Conservation (phyloP, 2,888 invertebrate species). For the Sepiola atlantica region DNA sequence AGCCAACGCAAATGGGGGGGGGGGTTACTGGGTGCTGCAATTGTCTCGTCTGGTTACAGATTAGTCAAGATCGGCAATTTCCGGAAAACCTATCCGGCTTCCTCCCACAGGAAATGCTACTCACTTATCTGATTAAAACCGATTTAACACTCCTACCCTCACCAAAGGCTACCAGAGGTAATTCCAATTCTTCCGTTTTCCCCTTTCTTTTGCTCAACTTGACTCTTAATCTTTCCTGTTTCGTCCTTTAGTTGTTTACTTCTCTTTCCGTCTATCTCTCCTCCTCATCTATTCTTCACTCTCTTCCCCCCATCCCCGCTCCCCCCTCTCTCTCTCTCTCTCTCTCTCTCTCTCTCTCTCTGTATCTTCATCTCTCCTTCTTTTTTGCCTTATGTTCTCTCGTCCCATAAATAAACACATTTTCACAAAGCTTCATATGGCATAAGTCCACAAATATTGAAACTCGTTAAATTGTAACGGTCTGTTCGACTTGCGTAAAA, state of each 20-base stretch:
- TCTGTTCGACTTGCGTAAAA: too few species aligned
- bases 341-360: not conserved
- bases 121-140: not conserved
- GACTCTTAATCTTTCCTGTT: not conserved
- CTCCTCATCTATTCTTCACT: too few species aligned
- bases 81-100: not conserved
- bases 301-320: not conserved
- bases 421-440: too few species aligned
- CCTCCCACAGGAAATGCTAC: not conserved
- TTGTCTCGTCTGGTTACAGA: slow-evolving; percentile 5
- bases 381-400: not conserved
- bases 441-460: too few species aligned
- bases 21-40: not conserved
- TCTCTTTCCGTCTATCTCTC: not conserved
- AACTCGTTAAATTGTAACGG: too few species aligned
- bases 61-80: slow-evolving; percentile 19
- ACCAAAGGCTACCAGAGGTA: not conserved
- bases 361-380: too few species aligned
- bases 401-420: too few species aligned
- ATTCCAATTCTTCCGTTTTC: not conserved
- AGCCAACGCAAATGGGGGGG: not conserved
- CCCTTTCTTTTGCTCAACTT: not conserved
- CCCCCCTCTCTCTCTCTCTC: not conserved
- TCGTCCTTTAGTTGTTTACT: not conserved
- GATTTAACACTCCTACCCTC: not conserved